These are phyloP conservation scores for Cariama cristata DNA, from an alignment of 2,113 vertebrate genomes.

Conservation along the genomic window DNA sequence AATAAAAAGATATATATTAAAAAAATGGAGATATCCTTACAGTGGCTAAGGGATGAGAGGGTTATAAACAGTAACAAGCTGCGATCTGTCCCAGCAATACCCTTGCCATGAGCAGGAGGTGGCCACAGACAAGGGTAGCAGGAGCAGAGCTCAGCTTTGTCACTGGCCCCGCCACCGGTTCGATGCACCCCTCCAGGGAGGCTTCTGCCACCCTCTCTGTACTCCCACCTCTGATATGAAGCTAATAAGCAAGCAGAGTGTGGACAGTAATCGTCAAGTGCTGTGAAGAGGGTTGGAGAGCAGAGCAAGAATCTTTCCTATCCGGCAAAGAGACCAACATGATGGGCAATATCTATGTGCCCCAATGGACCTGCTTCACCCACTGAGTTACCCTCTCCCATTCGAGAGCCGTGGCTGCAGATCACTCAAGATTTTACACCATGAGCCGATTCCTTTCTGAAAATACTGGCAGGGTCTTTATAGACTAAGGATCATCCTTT, in stretches of 20 bases:
- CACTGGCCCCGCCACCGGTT: background rate
- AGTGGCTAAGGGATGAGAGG: background rate
- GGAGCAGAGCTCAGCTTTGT: background rate
- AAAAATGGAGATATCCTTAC: background rate
- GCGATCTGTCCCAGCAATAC: background rate
- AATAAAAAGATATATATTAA: background rate
- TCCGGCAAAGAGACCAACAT: fast-evolving
- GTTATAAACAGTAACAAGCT: background rate
- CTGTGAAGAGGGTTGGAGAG: background rate
- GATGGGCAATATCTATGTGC: fast-evolving
- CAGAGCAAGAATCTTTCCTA: background rate
- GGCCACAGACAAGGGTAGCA: background rate
- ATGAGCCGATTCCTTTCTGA: background rate
- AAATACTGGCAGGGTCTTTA: background rate
- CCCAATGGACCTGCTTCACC: background rate
- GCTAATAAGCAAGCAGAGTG: background rate
- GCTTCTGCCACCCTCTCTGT: background rate
- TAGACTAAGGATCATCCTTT: background rate
- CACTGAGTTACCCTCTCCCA: background rate
- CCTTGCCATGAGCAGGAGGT: fast-evolving
- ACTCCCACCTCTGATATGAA: background rate
- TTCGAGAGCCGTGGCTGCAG: fast-evolving
- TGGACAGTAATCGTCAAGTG: background rate
- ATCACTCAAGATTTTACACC: background rate
- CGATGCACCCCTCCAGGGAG: background rate